These are phyloP conservation scores for Nycticebus coucang DNA, from an alignment of 2,113 vertebrate genomes.

Conservation along the genomic window DNA sequence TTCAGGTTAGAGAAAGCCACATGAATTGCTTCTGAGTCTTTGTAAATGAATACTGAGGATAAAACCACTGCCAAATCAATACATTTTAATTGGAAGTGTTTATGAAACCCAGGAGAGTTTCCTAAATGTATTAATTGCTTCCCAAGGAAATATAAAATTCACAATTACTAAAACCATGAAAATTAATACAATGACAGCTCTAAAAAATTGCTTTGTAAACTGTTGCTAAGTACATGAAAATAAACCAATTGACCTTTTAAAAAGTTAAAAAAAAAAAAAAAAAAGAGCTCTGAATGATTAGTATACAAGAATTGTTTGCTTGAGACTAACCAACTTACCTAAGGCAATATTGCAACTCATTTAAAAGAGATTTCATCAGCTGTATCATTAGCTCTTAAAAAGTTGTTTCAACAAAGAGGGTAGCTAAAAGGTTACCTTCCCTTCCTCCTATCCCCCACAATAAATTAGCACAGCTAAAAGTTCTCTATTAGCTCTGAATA, in stretches of 20 bases:
- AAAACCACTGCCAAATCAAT: slow-evolving; percentile 69
- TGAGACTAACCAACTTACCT: slow-evolving; percentile 49
- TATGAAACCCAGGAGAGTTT: slow-evolving; percentile 73
- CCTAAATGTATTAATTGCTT: slow-evolving; percentile 80
- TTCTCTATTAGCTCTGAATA: slow-evolving; percentile 42
- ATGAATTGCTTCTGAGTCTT: slow-evolving; percentile 30
- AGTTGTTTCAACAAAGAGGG: slow-evolving; percentile 64
- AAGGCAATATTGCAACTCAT: neutral
- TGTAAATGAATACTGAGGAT: slow-evolving; percentile 53
- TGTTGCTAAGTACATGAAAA: slow-evolving; percentile 72
- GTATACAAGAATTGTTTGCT: slow-evolving; percentile 54
- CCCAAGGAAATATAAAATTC: slow-evolving; percentile 79
- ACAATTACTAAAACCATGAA: slow-evolving; percentile 74
- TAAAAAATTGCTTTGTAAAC: slow-evolving; percentile 75
- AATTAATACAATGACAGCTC: slow-evolving; percentile 75
- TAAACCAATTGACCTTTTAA: slow-evolving; percentile 76
- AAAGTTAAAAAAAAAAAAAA: slow-evolving; percentile 1
- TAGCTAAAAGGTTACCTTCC: slow-evolving; percentile 50
- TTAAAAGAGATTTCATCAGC: slow-evolving; percentile 40
- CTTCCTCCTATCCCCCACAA: slow-evolving; percentile 8
- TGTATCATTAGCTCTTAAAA: slow-evolving; percentile 58
- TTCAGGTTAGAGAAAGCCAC: slow-evolving; percentile 65
- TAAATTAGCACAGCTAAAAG: slow-evolving; percentile 42
- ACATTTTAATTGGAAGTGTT: slow-evolving; percentile 71
- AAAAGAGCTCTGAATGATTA: slow-evolving; percentile 49